Evolutionary conservation across 2,797 vertebrate genomes (phyloP).

Genomic region (Vireo griseus): DNA sequence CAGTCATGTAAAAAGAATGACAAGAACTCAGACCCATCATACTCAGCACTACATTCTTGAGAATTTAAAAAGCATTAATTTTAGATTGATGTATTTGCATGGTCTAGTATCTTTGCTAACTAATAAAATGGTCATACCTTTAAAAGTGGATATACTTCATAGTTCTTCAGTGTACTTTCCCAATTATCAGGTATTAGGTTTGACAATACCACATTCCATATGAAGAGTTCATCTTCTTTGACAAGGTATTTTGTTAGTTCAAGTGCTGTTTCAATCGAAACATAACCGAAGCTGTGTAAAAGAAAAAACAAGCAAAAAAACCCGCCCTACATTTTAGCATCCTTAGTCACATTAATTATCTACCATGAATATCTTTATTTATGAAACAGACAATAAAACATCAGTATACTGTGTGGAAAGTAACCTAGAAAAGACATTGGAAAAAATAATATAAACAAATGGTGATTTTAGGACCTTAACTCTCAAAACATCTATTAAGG

Average conservation of each 20-base stretch:
- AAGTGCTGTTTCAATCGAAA: slow-evolving; percentile 71
- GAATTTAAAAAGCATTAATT: neutral
- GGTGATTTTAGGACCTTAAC: neutral
- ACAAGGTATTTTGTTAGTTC: slow-evolving; percentile 78
- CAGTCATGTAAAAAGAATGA: neutral
- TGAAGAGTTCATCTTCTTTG: slow-evolving; percentile 72
- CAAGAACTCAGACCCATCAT: neutral
- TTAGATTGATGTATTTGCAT: neutral
- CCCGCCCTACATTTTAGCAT: neutral
- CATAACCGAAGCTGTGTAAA: slow-evolving; percentile 67
- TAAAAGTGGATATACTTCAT: slow-evolving; percentile 70
- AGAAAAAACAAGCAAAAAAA: neutral
- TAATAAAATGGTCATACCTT: slow-evolving; percentile 69
- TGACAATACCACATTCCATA: slow-evolving; percentile 70
- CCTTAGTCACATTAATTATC: neutral
- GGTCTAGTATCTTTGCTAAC: neutral
- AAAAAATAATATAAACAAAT: neutral
- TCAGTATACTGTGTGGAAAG: neutral
- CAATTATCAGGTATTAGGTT: slow-evolving; percentile 47
- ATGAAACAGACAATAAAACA: neutral
- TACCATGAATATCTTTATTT: neutral
- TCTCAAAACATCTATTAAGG: neutral
- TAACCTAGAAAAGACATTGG: neutral
- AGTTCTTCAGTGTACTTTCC: slow-evolving; percentile 55
- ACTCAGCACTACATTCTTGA: neutral